phyloP scores from a whole-genome alignment of 2,888 invertebrate species.

The Limnephilus auricula region DNA sequence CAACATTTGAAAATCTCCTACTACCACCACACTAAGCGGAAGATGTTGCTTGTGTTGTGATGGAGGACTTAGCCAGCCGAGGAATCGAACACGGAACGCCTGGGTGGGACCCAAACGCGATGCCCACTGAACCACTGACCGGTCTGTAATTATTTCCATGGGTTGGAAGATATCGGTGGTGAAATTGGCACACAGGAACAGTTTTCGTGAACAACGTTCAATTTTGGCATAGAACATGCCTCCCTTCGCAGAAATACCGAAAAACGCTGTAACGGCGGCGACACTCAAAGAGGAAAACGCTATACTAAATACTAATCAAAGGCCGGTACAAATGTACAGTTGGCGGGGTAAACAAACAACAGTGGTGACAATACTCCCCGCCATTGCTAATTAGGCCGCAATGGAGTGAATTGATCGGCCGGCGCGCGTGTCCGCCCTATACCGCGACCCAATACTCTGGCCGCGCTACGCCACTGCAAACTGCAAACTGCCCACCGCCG shows the following conservation, averaged over 20 bases:
- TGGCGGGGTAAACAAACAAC: neutral
- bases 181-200: neutral
- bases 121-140: too few species aligned
- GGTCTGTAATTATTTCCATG: neutral
- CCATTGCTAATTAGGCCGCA: slow-evolving; percentile 20
- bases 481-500: too few species aligned
- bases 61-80: too few species aligned
- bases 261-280: neutral
- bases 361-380: neutral
- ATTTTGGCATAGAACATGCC: too few species aligned
- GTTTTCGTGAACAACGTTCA: neutral
- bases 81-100: too few species aligned
- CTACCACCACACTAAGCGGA: too few species aligned
- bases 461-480: neutral
- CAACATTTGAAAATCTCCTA: too few species aligned
- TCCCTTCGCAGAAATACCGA: neutral
- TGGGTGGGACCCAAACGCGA: too few species aligned
- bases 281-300: neutral
- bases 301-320: neutral
- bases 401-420: slow-evolving; percentile 23
- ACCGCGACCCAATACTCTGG: too few species aligned
- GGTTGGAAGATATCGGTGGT: neutral
- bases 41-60: too few species aligned
- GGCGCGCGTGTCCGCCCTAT: neutral
- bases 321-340: neutral